Evolutionary conservation across 2,113 vertebrate species (phyloP).

Genomic region (Perca schrenkii): DNA sequence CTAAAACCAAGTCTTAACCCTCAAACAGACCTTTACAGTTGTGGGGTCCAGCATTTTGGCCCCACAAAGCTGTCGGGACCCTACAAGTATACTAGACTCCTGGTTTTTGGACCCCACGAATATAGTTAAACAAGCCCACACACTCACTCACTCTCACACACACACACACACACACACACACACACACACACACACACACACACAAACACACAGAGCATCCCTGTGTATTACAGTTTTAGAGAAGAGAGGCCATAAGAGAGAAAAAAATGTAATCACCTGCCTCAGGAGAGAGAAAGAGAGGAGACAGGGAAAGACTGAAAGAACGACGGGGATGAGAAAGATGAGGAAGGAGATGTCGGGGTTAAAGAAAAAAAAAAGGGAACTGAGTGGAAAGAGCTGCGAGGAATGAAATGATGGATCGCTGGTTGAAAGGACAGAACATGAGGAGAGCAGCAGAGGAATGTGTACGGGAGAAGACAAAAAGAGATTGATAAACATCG

Average conservation of each 20-base stretch:
- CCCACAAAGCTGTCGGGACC: too few species aligned
- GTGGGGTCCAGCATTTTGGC: too few species aligned
- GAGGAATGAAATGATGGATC: not conserved
- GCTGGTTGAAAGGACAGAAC: too few species aligned
- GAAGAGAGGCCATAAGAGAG: not conserved
- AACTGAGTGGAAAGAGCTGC: not conserved
- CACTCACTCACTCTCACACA: too few species aligned
- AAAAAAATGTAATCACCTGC: slow-evolving; percentile 11
- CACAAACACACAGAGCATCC: not conserved
- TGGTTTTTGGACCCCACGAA: too few species aligned
- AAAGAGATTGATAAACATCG: not conserved
- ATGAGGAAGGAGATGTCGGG: not conserved
- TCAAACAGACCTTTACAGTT: too few species aligned
- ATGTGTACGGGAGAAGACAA: not conserved
- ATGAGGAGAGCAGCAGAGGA: not conserved
- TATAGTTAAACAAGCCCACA: too few species aligned
- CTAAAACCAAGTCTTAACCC: too few species aligned
- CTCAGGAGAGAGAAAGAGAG: not conserved
- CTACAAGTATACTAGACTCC: too few species aligned
- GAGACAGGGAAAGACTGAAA: not conserved
- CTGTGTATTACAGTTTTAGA: too few species aligned
- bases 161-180: not conserved
- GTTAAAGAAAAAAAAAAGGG: too few species aligned
- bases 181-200: not conserved
- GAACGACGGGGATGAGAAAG: not conserved